Percentiles rank a stretch among this genome's conserved stretches.
These are phyloP conservation scores for Perccottus glenii DNA, from an alignment of 2,113 vertebrate genomes.

Conservation along the genomic window DNA sequence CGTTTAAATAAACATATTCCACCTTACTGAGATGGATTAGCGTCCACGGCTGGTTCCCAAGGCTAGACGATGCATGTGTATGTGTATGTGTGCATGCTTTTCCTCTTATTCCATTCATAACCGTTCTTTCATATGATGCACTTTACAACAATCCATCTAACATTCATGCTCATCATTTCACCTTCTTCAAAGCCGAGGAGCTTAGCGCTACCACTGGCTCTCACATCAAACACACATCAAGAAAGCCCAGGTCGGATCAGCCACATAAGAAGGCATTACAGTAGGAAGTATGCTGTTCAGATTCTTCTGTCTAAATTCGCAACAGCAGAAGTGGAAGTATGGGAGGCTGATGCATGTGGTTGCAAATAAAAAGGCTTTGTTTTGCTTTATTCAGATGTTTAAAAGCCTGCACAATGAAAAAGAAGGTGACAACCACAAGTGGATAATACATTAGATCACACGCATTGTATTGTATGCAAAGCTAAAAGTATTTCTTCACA, in stretches of 20 bases:
- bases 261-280: conserved; percentile 26
- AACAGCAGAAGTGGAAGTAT: conserved; percentile 6
- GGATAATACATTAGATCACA: conserved; percentile 31
- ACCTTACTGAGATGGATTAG: conserved; percentile 47
- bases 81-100: background rate
- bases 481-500: conserved; percentile 12
- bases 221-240: conserved; percentile 44
- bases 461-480: conserved; percentile 33
- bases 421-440: conserved; percentile 36
- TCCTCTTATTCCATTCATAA: conserved; percentile 34
- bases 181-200: conserved; percentile 29
- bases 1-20: conserved; percentile 59
- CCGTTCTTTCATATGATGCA: conserved; percentile 39
- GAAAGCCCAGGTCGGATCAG: conserved; percentile 19
- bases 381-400: conserved; percentile 22
- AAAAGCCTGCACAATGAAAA: conserved; percentile 10
- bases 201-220: conserved; percentile 9
- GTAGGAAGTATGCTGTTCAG: conserved; percentile 25
- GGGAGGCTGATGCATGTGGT: conserved; percentile 23
- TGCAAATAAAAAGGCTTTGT: conserved; percentile 37
- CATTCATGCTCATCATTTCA: conserved; percentile 21
- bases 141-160: conserved; percentile 20
- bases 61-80: no score
- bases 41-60: conserved; percentile 23
- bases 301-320: conserved; percentile 24